These are phyloP conservation scores for Anaspis maculata DNA, from an alignment of 2,888 invertebrate genomes.

Conservation along the genomic window DNA sequence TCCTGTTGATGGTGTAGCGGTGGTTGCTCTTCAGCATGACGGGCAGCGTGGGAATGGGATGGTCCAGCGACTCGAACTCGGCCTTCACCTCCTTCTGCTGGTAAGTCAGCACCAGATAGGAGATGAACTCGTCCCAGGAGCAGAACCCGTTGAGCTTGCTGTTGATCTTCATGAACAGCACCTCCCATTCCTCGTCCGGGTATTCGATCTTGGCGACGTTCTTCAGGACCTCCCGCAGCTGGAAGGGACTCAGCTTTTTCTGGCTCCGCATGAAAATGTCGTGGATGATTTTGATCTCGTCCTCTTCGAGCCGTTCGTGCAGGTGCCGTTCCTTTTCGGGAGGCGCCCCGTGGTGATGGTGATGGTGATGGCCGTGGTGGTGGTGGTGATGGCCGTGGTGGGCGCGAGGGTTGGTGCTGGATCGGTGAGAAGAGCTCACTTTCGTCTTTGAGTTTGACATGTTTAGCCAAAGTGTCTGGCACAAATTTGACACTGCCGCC, in stretches of 20 bases:
- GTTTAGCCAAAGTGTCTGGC: no score
- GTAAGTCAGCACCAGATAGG: conserved; percentile 66
- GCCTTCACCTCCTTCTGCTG: conserved; percentile 56
- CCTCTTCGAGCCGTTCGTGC: conserved; percentile 9
- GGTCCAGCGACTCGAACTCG: conserved; percentile 53
- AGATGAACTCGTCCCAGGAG: conserved; percentile 72
- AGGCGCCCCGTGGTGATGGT: no score
- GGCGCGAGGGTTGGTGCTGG: no score
- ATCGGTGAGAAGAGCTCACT: no score
- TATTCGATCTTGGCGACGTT: conserved; percentile 45
- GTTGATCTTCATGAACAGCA: conserved; percentile 54
- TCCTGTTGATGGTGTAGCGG: conserved; percentile 57
- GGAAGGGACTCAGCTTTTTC: conserved; percentile 17
- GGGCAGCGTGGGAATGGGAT: conserved; percentile 55
- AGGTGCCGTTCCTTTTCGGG: no score
- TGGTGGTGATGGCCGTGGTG: no score
- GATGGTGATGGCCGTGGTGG: no score
- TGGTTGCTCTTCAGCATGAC: conserved; percentile 56
- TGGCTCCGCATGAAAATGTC: conserved; percentile 6
- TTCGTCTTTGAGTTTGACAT: no score
- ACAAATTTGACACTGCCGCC: no score
- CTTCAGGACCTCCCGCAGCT: conserved; percentile 42
- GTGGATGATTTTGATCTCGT: conserved; percentile 4
- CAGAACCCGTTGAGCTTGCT: conserved; percentile 40
- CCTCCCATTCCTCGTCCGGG: conserved; percentile 52